Percentiles rank a stretch among this genome's conserved stretches.
These are phyloP conservation scores for Eretmochelys imbricata DNA, from an alignment of 2,113 vertebrate species.

Conservation along the genomic window DNA sequence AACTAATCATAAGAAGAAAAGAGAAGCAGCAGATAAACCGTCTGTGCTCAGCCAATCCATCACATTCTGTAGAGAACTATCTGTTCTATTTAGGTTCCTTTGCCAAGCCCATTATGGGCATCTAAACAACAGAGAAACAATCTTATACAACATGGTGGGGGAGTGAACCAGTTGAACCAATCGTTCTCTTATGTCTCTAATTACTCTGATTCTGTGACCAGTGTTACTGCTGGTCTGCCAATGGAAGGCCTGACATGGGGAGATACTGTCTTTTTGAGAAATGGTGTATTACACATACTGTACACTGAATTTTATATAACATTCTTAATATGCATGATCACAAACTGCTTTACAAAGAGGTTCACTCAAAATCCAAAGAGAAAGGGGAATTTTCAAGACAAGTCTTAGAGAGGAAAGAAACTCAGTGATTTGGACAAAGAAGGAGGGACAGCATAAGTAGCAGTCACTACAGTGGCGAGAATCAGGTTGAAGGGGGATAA, in stretches of 20 bases:
- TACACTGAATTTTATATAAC: neutral
- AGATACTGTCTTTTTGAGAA: no score
- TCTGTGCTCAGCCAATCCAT: neutral
- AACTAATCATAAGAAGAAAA: neutral
- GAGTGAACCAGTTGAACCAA: neutral
- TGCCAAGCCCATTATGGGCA: neutral
- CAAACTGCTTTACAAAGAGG: neutral
- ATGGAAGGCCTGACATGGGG: neutral
- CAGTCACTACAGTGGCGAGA: neutral
- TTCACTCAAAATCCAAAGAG: neutral
- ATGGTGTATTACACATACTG: neutral
- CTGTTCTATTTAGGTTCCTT: neutral
- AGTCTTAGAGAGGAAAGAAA: neutral
- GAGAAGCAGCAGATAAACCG: neutral
- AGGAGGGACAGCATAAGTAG: neutral
- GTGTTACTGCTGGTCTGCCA: neutral
- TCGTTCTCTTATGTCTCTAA: neutral
- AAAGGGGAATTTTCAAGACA: neutral
- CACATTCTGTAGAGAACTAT: neutral
- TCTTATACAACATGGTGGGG: neutral
- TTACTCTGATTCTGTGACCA: neutral
- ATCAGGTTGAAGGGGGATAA: neutral
- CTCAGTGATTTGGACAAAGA: neutral
- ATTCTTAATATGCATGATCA: accelerated
- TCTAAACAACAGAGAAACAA: neutral